A percentile compares a stretch with the other conserved stretches of the same genome.
Conservation (phyloP, 1,140 invertebrate genomes). For the Homarus americanus region DNA sequence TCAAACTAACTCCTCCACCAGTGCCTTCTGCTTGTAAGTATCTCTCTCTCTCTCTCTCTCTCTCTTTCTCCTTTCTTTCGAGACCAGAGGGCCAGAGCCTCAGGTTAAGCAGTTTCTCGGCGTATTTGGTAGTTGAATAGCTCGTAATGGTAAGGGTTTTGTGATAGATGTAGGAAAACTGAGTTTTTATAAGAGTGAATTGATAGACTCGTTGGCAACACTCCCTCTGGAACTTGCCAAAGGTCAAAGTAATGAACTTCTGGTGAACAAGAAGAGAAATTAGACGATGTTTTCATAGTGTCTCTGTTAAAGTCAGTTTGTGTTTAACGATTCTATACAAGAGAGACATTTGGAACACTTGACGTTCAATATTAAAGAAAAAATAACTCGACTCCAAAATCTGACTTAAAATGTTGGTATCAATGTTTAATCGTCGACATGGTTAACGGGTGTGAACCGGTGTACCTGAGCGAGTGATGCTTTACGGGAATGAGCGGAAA, state of each 20-base stretch:
- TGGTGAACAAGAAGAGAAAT: slow-evolving; percentile 24
- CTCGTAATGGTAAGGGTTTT: neutral
- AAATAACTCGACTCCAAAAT: too few relatives aligned
- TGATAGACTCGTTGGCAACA: neutral
- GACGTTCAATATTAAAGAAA: too few relatives aligned
- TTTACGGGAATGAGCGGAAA: slow-evolving; percentile 56
- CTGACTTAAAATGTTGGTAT: too few relatives aligned
- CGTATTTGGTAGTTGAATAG: neutral
- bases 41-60: slow-evolving; percentile 18
- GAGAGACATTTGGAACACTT: too few relatives aligned
- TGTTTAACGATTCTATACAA: too few relatives aligned
- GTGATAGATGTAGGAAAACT: neutral
- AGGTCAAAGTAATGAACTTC: slow-evolving; percentile 38
- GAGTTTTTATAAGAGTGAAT: too few relatives aligned
- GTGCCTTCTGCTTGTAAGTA: neutral
- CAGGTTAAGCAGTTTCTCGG: neutral
- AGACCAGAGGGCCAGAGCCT: neutral
- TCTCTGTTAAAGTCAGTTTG: neutral
- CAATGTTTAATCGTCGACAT: too few relatives aligned
- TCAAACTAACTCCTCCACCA: neutral
- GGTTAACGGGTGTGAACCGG: neutral
- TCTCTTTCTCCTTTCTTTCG: slow-evolving; percentile 6
- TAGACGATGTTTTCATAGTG: slow-evolving; percentile 18
- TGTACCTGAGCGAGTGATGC: slow-evolving; percentile 8
- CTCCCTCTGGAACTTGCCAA: neutral